These are phyloP conservation scores for Pitangus sulphuratus DNA, from an alignment of 2,797 vertebrate genomes.

Conservation along the genomic window DNA sequence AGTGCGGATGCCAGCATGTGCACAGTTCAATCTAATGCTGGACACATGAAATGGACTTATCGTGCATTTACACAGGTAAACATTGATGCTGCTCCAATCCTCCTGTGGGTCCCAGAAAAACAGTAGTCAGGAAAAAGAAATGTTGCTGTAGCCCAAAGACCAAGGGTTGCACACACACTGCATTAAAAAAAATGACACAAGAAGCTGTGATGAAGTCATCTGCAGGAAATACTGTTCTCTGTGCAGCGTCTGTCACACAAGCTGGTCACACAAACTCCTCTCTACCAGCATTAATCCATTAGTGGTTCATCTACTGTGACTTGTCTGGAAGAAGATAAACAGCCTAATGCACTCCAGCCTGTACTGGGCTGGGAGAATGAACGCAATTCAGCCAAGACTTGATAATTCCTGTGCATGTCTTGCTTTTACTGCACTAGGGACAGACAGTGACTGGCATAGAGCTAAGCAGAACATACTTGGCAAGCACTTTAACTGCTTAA, in stretches of 20 bases:
- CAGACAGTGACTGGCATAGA: background rate
- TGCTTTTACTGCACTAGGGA: background rate
- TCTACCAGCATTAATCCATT: background rate
- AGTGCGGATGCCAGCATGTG: accelerated
- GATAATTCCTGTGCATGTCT: background rate
- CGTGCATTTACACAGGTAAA: accelerated
- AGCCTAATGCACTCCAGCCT: background rate
- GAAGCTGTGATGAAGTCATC: background rate
- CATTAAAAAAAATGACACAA: background rate
- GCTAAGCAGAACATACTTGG: background rate
- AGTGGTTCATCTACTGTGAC: background rate
- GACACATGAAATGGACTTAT: background rate
- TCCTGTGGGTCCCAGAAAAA: background rate
- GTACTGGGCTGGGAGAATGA: background rate
- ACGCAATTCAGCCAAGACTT: background rate
- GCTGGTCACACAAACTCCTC: background rate
- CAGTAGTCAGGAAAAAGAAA: background rate
- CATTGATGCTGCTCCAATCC: background rate
- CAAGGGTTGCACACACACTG: background rate
- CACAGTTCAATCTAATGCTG: background rate
- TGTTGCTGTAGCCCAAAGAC: background rate
- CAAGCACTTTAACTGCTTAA: constrained; percentile 6
- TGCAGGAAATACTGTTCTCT: background rate
- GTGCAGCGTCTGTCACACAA: background rate
- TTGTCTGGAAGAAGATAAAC: background rate